Evolutionary conservation across 2,888 invertebrate species (phyloP), one percentile per base, ranked within the genome.

Genomic region (Limnephilus rhombicus): DNA sequence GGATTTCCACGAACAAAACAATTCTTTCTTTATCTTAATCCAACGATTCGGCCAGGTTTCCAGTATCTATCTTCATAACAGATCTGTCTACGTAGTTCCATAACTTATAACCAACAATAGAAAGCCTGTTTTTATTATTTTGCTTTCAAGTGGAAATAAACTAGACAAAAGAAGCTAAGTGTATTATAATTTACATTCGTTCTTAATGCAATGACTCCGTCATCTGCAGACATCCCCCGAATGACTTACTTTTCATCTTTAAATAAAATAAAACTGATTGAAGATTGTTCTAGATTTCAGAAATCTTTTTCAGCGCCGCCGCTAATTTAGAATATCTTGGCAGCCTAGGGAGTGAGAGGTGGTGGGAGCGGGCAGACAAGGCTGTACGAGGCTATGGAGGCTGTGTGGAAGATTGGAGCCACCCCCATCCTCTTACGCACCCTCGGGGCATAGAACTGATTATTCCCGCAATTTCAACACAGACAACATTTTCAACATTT

Each of bases 391-490:
- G 9, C 68, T 68, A 9, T n/a, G n/a, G n/a, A 68, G 68, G 68
- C 68, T 68, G 68, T 68, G 68, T 68, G 68, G 68, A 68, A 68
- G 68, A 68, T 68, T 68, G 68, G 68, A 68, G 68, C 82, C 68
- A 7, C n/a, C 49, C 45, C 68, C 68, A 68, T 29, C 86, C 13
- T 45, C 45, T n/a, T 49, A 37, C 45, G 29, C 45, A 15, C 86
- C 34, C 85, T 37, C 37, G n/a, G 45, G 86, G 86, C 29, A 13
- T 45, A 41, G 41, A 86, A 86, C 86, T 86, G 86, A 86, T 86
- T 86, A 86, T 86, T 86, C 86, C 41, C n/a, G 86, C 86, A 86
- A 45, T n/a, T 86, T 86, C 24, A 86, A 45, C 86, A n/a, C 86
- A 86, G 45, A 85, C 41, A 85, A 85, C 31, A 37, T 41, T 85